phyloP scores from a whole-genome alignment of 2,888 invertebrate genomes.

The Hofmannophila pseudospretella region DNA sequence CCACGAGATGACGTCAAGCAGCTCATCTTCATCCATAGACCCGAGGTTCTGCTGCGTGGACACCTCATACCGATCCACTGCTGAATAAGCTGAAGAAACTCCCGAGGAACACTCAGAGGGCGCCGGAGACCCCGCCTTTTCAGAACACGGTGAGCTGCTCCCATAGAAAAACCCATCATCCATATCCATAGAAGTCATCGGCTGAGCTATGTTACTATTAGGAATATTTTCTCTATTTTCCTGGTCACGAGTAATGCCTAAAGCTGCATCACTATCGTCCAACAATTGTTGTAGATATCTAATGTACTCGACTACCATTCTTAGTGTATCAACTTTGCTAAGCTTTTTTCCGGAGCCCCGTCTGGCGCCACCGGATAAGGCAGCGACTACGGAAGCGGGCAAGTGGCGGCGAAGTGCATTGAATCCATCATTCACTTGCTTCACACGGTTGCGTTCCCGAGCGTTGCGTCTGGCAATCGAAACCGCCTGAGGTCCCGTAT shows the following conservation, averaged over 20 bases:
- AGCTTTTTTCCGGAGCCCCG: conserved; percentile 90
- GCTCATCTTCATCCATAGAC: conserved; percentile 91
- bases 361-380: conserved; percentile 80
- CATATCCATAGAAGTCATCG: conserved; percentile 67
- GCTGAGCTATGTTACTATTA: conserved; percentile 45
- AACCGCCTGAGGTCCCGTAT: conserved; percentile 85
- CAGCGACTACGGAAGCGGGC: conserved; percentile 87
- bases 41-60: conserved; percentile 77
- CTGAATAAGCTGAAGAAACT: conserved; percentile 69
- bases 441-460: conserved; percentile 95
- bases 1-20: conserved; percentile 90
- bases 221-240: conserved; percentile 71
- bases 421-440: conserved; percentile 96
- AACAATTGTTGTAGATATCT: conserved; percentile 88
- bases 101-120: conserved; percentile 84
- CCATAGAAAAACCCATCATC: conserved; percentile 72
- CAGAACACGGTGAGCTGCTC: conserved; percentile 80
- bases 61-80: conserved; percentile 62
- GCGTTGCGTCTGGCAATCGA: conserved; percentile 95
- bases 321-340: conserved; percentile 92
- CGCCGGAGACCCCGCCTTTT: conserved; percentile 84
- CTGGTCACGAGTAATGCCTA: conserved; percentile 64
- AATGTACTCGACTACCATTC: conserved; percentile 95
- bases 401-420: conserved; percentile 92
- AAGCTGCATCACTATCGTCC: conserved; percentile 83